Conservation (phyloP, 2,797 vertebrate species). For the Potorous gilbertii region DNA sequence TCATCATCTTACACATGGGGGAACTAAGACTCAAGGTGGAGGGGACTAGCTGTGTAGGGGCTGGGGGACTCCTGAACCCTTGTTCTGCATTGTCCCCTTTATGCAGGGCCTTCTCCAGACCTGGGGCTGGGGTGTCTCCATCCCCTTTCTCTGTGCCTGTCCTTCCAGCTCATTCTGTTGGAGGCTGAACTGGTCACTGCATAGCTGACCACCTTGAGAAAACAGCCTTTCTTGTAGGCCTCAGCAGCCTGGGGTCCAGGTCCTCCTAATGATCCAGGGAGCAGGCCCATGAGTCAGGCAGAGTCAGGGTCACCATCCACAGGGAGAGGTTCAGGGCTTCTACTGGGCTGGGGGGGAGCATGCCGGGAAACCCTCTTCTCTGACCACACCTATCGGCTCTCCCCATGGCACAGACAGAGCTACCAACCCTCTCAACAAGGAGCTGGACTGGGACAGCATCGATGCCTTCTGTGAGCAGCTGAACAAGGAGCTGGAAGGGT, state of each 20-base stretch:
- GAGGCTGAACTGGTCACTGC: background rate
- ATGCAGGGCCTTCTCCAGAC: too few species aligned
- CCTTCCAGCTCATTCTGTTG: background rate
- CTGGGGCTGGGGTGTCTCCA: too few species aligned
- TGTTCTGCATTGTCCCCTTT: too few species aligned
- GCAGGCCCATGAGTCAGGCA: too few species aligned
- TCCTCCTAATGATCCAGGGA: too few species aligned
- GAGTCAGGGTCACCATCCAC: too few species aligned
- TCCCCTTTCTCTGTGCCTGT: too few species aligned
- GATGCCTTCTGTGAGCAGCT: constrained; percentile 95
- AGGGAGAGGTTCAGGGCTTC: too few species aligned
- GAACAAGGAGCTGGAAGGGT: constrained; percentile 96
- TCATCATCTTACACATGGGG: too few species aligned
- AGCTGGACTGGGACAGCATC: constrained; percentile 94
- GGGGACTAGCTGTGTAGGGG: background rate
- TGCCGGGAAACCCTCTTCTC: background rate
- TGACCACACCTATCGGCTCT: background rate
- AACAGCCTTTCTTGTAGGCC: background rate
- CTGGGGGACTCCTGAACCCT: background rate
- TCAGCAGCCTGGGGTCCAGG: too few species aligned
- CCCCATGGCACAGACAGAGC: constrained; percentile 89
- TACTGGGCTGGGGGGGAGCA: too few species aligned
- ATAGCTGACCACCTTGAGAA: background rate
- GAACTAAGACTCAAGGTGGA: background rate
- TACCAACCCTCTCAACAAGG: constrained; percentile 96